Evolutionary conservation across 2,888 invertebrate genomes (phyloP).

Genomic region (Pherbina coryleti): DNA sequence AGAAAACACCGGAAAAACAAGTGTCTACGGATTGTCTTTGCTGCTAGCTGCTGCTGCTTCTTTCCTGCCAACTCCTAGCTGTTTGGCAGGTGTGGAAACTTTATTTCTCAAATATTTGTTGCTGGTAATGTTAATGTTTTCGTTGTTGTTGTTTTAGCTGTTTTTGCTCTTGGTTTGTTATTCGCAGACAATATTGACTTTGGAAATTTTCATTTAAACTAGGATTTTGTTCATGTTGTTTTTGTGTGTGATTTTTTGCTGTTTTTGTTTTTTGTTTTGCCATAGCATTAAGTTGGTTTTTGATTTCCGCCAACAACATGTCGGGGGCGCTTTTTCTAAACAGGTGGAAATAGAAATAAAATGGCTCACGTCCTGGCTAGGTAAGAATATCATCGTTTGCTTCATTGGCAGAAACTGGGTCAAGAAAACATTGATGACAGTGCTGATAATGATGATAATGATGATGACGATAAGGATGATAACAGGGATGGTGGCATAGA

Average conservation of each 20-base stretch:
- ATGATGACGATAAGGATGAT: not conserved
- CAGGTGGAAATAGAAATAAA: conserved; percentile 38
- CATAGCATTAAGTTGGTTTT: conserved; percentile 17
- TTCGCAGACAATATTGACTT: conserved; percentile 43
- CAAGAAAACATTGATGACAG: conserved; percentile 1
- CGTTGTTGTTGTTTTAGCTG: not conserved
- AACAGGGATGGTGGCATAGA: not conserved
- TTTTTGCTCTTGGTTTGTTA: not conserved
- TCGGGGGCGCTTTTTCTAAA: conserved; percentile 20
- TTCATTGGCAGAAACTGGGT: not conserved
- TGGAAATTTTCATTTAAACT: conserved; percentile 39
- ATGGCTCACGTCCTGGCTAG: conserved; percentile 17
- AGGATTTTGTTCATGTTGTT: conserved; percentile 6
- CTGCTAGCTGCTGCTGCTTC: not conserved
- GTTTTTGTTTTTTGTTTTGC: not conserved
- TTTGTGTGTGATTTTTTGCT: not conserved
- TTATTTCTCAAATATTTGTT: not conserved
- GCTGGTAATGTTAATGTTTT: not conserved
- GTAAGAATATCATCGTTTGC: not conserved
- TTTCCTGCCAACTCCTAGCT: not conserved
- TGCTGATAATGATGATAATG: not conserved
- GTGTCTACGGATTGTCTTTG: conserved; percentile 20
- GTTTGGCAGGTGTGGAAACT: conserved; percentile 31
- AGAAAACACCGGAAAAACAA: conserved; percentile 27
- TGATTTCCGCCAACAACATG: conserved; percentile 27